Percentiles rank a stretch among this genome's conserved stretches.
Evolutionary conservation across 1,140 invertebrate species (phyloP).

Genomic region (Agrilus planipennis): DNA sequence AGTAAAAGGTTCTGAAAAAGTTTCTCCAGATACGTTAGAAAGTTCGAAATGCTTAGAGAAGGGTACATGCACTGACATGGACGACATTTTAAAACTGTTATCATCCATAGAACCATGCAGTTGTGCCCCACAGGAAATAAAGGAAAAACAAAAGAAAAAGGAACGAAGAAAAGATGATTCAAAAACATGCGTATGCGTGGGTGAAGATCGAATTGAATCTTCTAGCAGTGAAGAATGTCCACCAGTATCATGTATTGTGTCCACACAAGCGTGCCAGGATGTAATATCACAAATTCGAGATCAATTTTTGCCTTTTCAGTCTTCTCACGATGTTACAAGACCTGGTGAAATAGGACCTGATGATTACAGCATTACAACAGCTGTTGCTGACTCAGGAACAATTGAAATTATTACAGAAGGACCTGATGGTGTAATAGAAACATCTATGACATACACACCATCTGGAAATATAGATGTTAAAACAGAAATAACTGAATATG

Average conservation of each 20-base stretch:
- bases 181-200: too few relatives aligned
- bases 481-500: constrained; percentile 14
- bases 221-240: neutral
- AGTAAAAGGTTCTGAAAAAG: too few relatives aligned
- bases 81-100: too few relatives aligned
- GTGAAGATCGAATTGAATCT: too few relatives aligned
- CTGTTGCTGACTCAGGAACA: constrained; percentile 20
- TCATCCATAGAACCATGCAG: too few relatives aligned
- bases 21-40: too few relatives aligned
- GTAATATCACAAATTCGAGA: constrained; percentile 4
- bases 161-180: too few relatives aligned
- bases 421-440: constrained; percentile 19
- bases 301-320: neutral
- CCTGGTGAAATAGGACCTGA: constrained; percentile 13
- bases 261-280: constrained; percentile 5
- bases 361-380: constrained; percentile 20
- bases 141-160: too few relatives aligned
- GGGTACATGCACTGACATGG: too few relatives aligned
- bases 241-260: neutral
- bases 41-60: too few relatives aligned
- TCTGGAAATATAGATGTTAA: constrained; percentile 24
- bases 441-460: constrained; percentile 19
- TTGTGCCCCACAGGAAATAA: too few relatives aligned
- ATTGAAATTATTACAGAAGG: constrained; percentile 28
- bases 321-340: constrained; percentile 1